Evolutionary conservation across 2,888 invertebrate species (phyloP).

Genomic region (Synanthedon vespiformis): DNA sequence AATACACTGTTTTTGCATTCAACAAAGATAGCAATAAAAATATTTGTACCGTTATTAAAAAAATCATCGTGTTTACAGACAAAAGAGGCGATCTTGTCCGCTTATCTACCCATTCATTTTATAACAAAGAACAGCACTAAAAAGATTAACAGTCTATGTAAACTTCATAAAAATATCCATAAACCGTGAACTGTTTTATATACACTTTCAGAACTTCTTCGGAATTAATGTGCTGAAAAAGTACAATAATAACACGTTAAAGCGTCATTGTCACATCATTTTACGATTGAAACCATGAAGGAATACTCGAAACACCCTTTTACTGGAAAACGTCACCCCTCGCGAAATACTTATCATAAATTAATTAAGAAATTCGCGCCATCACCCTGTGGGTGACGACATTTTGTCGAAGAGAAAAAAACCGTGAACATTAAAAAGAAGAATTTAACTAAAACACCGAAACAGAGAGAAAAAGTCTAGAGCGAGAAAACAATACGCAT

Average conservation of each 20-base stretch:
- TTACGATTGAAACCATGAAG: slow-evolving; percentile 30
- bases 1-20: too few species aligned
- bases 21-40: too few species aligned
- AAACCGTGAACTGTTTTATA: too few species aligned
- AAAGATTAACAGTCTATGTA: too few species aligned
- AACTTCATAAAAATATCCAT: too few species aligned
- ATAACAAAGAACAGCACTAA: too few species aligned
- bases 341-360: slow-evolving; percentile 55
- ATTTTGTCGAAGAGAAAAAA: slow-evolving; percentile 26
- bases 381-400: slow-evolving; percentile 57
- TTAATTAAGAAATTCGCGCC: slow-evolving; percentile 62
- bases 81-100: too few species aligned
- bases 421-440: slow-evolving; percentile 41
- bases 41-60: too few species aligned
- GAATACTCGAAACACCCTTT: slow-evolving; percentile 41
- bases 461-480: slow-evolving; percentile 37
- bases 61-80: too few species aligned
- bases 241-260: slow-evolving; percentile 33
- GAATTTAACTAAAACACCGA: slow-evolving; percentile 47
- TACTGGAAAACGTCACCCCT: slow-evolving; percentile 26
- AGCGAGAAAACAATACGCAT: slow-evolving; percentile 33
- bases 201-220: slow-evolving; percentile 20
- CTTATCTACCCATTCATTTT: too few species aligned
- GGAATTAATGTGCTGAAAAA: slow-evolving; percentile 48
- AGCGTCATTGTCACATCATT: slow-evolving; percentile 34